A percentile compares a stretch with the other conserved stretches of the same genome.
These are phyloP conservation scores for Timandra comae DNA, from an alignment of 2,888 invertebrate species.

Conservation along the genomic window DNA sequence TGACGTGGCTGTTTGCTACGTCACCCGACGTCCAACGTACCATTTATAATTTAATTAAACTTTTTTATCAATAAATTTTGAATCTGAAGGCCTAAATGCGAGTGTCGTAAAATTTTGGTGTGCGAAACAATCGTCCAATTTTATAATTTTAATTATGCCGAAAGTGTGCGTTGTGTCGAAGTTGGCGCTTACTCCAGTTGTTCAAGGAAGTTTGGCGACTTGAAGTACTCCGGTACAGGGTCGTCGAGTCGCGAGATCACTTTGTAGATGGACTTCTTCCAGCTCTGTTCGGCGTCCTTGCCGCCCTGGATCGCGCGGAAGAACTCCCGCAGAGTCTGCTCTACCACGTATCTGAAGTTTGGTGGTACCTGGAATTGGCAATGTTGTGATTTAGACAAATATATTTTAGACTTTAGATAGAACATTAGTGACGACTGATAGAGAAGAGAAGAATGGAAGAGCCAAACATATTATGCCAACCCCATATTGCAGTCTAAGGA, in stretches of 20 bases:
- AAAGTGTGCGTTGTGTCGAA: slow-evolving; percentile 55
- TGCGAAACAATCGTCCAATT: slow-evolving; percentile 72
- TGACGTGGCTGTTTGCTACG: slow-evolving; percentile 32
- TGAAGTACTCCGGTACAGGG: slow-evolving; percentile 99
- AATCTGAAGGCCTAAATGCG: slow-evolving; percentile 82
- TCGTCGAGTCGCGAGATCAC: slow-evolving; percentile 99
- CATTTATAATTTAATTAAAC: slow-evolving; percentile 68
- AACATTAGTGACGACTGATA: too few species aligned
- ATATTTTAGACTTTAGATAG: background rate
- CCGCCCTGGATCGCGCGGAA: slow-evolving; percentile 98
- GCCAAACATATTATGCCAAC: too few species aligned
- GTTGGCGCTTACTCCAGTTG: slow-evolving; percentile 89
- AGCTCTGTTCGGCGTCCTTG: slow-evolving; percentile 98
- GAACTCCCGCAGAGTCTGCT: slow-evolving; percentile 98
- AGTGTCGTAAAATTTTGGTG: slow-evolving; percentile 80
- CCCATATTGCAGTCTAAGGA: too few species aligned
- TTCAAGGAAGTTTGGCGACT: slow-evolving; percentile 99
- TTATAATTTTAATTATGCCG: slow-evolving; percentile 49
- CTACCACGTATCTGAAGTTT: slow-evolving; percentile 97
- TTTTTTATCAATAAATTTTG: slow-evolving; percentile 78
- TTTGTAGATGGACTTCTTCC: slow-evolving; percentile 99
- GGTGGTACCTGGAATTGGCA: slow-evolving; percentile 89
- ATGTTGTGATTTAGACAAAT: slow-evolving; percentile 15
- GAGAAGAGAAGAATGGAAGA: too few species aligned
- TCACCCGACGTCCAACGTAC: slow-evolving; percentile 66